These are phyloP conservation scores for Bucco capensis DNA, from an alignment of 2,113 vertebrate species.

Conservation along the genomic window DNA sequence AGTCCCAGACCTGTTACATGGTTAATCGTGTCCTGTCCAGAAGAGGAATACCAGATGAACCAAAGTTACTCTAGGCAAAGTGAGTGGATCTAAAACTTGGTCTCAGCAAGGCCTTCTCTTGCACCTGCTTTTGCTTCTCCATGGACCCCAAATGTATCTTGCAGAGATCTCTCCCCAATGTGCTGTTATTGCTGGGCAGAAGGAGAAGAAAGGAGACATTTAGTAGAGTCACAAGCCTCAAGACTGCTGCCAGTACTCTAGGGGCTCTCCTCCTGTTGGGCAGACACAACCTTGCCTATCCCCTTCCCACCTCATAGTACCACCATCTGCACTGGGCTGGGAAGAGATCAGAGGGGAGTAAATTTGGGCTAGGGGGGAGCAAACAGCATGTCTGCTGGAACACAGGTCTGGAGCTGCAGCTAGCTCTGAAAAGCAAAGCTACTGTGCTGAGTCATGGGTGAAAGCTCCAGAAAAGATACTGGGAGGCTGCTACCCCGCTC, in stretches of 20 bases:
- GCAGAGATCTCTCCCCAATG: not conserved
- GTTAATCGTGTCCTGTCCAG: slow-evolving; percentile 29
- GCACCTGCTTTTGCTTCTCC: slow-evolving; percentile 33
- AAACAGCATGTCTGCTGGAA: not conserved
- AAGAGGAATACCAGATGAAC: not conserved
- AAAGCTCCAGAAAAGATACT: not conserved
- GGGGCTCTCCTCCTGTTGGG: not conserved
- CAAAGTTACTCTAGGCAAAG: slow-evolving; percentile 47
- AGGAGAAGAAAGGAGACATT: slow-evolving; percentile 29
- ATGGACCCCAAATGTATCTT: not conserved
- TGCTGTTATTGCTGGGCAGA: slow-evolving; percentile 71
- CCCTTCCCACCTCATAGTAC: not conserved
- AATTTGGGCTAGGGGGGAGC: not conserved
- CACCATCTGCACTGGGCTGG: accelerated
- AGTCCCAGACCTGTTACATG: not conserved
- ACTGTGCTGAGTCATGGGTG: not conserved
- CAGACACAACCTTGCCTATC: not conserved
- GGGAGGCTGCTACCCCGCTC: not conserved
- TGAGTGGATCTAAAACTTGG: slow-evolving; percentile 35
- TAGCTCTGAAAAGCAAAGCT: not conserved
- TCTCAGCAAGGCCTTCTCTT: slow-evolving; percentile 45
- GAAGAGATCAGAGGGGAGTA: not conserved
- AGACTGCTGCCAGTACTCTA: not conserved
- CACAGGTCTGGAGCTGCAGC: not conserved
- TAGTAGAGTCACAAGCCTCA: not conserved